phyloP scores from a whole-genome alignment of 2,113 vertebrate species.

The Physeter macrocephalus region DNA sequence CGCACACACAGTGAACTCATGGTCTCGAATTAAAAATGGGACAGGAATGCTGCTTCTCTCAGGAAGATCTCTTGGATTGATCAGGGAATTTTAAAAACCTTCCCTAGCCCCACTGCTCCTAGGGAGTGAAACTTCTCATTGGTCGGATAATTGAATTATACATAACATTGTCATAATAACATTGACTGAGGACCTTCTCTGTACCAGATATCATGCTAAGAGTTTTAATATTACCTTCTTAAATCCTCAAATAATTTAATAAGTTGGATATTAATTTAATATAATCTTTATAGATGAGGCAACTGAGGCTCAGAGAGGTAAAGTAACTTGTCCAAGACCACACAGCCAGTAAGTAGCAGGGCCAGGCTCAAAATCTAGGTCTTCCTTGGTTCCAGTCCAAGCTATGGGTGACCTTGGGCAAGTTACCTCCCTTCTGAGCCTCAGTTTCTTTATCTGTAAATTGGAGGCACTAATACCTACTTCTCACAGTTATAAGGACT shows the following conservation, averaged over 20 bases:
- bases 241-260: neutral
- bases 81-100: neutral
- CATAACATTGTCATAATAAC: neutral
- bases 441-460: conserved; percentile 6
- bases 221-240: neutral
- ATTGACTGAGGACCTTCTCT: neutral
- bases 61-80: conserved; percentile 1
- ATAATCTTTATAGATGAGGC: neutral
- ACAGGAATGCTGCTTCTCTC: neutral
- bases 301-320: neutral
- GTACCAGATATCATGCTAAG: neutral
- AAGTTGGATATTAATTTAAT: neutral
- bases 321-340: neutral
- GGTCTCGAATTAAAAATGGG: neutral
- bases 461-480: neutral
- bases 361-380: neutral
- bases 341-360: neutral
- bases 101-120: neutral
- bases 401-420: neutral
- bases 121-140: neutral
- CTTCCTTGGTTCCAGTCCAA: neutral
- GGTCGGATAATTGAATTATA: neutral
- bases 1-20: neutral
- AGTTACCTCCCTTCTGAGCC: neutral
- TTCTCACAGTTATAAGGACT: neutral